Base-by-base conservation (phyloP, 2,797 vertebrate genomes). In the Acrossocheilus wenchowensis region DNA sequence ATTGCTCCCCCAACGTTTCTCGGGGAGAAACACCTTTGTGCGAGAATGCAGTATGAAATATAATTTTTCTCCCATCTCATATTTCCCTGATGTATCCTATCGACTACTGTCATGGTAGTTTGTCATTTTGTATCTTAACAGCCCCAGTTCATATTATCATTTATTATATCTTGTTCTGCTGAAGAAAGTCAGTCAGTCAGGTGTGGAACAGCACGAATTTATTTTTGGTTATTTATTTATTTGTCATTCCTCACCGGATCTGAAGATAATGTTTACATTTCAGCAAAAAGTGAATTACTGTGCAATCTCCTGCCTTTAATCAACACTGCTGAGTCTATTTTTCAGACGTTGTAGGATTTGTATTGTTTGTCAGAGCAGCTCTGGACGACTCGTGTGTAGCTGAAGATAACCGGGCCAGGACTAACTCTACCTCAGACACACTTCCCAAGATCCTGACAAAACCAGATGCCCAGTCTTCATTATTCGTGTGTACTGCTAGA, bases 231-330 rank as follows among this genome's bases (percentile, higher is more conserved):
- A 23, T 54, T 41, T n/a, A 78, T 78, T 57, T 57, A 15, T 62
- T 62, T 43, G 14, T 19, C 14, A 3, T 62, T 62, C 12, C 36
- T 78, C 54, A 41, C 77, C 17, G 14, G 36, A 78, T 62, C 36
- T 26, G 52, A 60, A 66, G 39, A 45, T 12, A 45, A 45, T 45
- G 78, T 80, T 64, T 80, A 80, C 78, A 45, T 80, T 45, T 64
- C 60, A 45, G 78, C 23, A 26, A 62, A 43, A 62, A 10, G n/a
- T 30, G 57, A 64, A 64, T 80, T 45, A 6, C 43, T 21, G 39
- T 19, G 57, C 57, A 80, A 45, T 19, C 34, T 43, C 52, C 78
- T 64, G 77, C 77, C 77, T 79, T 79, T 43, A 79, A 19, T 79
- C 54, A 10, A 0, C 57, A 1, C n/a, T 10, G 52, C 78, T 6